Evolutionary conservation across 2,113 vertebrate species (phyloP).

Genomic region (Amia ocellicauda): DNA sequence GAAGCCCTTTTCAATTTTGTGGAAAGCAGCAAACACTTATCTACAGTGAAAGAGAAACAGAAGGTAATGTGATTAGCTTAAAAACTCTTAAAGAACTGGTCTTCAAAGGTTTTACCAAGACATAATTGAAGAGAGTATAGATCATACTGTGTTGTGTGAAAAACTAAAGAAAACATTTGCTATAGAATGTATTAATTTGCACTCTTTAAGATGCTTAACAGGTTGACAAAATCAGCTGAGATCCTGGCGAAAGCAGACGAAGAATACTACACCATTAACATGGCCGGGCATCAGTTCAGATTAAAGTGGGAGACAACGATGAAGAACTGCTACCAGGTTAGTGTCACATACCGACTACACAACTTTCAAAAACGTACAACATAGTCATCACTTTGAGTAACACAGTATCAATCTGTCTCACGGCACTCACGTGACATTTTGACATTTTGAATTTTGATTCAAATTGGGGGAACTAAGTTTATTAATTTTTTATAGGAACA

Average conservation of each 20-base stretch:
- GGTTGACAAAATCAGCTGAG: conserved; percentile 80
- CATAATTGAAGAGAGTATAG: too few relatives aligned
- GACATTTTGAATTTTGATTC: too few relatives aligned
- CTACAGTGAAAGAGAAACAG: conserved; percentile 73
- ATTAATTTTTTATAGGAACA: too few relatives aligned
- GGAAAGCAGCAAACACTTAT: conserved; percentile 72
- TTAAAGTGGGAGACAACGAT: conserved; percentile 80
- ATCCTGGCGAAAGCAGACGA: conserved; percentile 71
- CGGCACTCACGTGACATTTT: too few relatives aligned
- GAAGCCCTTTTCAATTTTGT: conserved; percentile 75
- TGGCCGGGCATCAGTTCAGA: conserved; percentile 72
- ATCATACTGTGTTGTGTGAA: too few relatives aligned
- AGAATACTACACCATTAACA: conserved; percentile 78
- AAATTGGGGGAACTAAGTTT: too few relatives aligned
- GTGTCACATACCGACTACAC: conserved; percentile 5
- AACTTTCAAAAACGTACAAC: neutral
- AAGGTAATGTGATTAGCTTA: conserved; percentile 63
- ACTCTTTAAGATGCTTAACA: conserved; percentile 76
- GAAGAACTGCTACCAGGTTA: conserved; percentile 78
- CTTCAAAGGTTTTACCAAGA: too few relatives aligned
- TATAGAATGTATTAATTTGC: too few relatives aligned
- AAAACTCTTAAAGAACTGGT: too few relatives aligned
- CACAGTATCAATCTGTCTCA: too few relatives aligned
- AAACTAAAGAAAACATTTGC: too few relatives aligned
- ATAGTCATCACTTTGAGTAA: too few relatives aligned